Conservation (phyloP, 2,888 invertebrate genomes). For the Aleiodes leptofemur region DNA sequence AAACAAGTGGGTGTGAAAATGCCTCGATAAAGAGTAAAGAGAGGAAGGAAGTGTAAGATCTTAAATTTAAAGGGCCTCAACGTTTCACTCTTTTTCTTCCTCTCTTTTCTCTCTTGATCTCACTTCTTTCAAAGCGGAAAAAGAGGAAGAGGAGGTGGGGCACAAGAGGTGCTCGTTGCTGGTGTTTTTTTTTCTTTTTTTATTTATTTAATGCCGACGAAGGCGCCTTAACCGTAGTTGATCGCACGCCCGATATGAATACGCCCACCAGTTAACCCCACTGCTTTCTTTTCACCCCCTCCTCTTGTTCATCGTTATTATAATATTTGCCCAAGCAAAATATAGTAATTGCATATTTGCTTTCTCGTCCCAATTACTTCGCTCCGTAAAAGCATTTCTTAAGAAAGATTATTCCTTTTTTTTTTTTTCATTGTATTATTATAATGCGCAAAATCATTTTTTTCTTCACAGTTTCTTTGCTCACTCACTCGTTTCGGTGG, state of each 20-base stretch:
- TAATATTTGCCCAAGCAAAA: constrained; percentile 71
- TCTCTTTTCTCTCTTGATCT: not conserved
- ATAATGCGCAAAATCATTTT: too few species aligned
- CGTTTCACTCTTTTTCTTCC: not conserved
- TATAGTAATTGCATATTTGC: constrained; percentile 71
- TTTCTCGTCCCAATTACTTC: constrained; percentile 65
- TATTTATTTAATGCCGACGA: constrained; percentile 62
- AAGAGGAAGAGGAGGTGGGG: not conserved
- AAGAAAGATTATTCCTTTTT: too few species aligned
- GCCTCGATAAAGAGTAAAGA: constrained; percentile 22
- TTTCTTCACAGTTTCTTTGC: too few species aligned
- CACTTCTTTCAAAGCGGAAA: not conserved
- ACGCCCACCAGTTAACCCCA: constrained; percentile 61
- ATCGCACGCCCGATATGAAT: constrained; percentile 67
- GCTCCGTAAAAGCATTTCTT: constrained; percentile 9
- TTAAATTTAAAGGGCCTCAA: not conserved
- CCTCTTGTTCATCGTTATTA: constrained; percentile 64
- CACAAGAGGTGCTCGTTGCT: constrained; percentile 1
- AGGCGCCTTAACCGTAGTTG: constrained; percentile 57
- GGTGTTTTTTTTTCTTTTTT: constrained; percentile 17
- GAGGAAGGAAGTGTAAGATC: constrained; percentile 28
- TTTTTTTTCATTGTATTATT: too few species aligned
- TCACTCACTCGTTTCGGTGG: not conserved
- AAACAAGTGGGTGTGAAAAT: constrained; percentile 27
- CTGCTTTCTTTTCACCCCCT: constrained; percentile 50